Evolutionary conservation across 2,113 vertebrate genomes (phyloP), one percentile per base, ranked within the genome.

Genomic region (Tonatia bakeri): DNA sequence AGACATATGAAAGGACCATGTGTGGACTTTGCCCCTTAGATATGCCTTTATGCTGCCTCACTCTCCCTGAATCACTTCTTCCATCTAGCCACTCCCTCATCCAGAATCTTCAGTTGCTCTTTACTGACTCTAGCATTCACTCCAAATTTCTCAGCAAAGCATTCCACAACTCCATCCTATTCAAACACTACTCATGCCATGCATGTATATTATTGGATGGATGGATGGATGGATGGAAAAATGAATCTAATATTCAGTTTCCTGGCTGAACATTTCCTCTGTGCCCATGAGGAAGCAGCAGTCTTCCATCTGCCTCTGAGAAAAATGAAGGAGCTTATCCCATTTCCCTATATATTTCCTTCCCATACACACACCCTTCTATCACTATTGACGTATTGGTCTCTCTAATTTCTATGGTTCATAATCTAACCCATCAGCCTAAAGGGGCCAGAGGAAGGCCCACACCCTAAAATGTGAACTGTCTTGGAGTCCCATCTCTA

Each of bases 121-220:
- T 85, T 33, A 6, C 4, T 87, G 38, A 72, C 24, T 75, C 28
- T 59, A 91, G 43, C 17, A 67, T 81, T 72, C 82, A 73, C 61
- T 87, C 59, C 31, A 95, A 54, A 85, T 87, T 94, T 96, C 83
- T 94, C 40, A 73, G 17, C 28, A 79, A 79, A 26, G 13, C 10
- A 67, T 73, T 50, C 50, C 50, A 80, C 33, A 54, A 28, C 20
- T 59, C 82, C 6, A 65, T 70, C 31, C 24, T 59, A 96, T 36
- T 75, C 9, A 83, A 64, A 80, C 19, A 59, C 59, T 72, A 47
- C 31, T 47, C 28, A 24, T 5, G 11, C 0, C 67, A 3, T 33
- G 19, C 31, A 45, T 73, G 1, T 59, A 70, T 91, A 73, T n/a
- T 10, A n/a, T 67, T 56, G 15, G 31, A 84, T 81, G 33, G 10